Evolutionary conservation across 2,797 vertebrate species (phyloP), one percentile per base, ranked within the genome.

Genomic region (Tadarida brasiliensis): DNA sequence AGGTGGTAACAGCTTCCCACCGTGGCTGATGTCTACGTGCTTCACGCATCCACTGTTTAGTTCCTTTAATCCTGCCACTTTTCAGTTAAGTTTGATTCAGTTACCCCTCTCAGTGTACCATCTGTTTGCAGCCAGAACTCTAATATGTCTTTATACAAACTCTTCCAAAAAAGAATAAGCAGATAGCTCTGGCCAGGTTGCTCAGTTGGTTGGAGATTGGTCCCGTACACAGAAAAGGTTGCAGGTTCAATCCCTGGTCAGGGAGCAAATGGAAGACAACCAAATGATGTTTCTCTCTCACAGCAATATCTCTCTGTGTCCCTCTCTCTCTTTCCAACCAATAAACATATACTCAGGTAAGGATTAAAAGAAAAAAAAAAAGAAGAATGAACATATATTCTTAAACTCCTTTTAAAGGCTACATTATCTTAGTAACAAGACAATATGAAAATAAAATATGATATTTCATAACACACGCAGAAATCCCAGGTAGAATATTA

Each of bases 401-500:
- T 49, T 73, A 63, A 44, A 44, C 39, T 44, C 5, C 39, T 87
- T 78, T 83, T 44, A 78, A 83, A 71, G 24, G 47, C 61, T 91
- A 63, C 74, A 89, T 35, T 84, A 73, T 51, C 16, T 68, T 78
- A 88, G 49, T 65, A 96, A 76, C 33, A 63, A 81, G 63, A 47
- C 65, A 81, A n/a, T 59, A 28, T 65, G 39, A 81, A 85, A 94
- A 94, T 59, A 82, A 96, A 89, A 87, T 70, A 5, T 86, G 44
- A 82, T 87, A 90, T 70, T 76, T 90, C 51, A 49, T 70, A 51
- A 33, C 15, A 85, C 28, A 63, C 49, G 20, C 67, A 85, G 61
- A 88, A 71, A 94, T 83, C 35, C 77, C 67, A 91, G 61, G 28
- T 28, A 61, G 44, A 83, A 90, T 67, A 90, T 33, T 67, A 85